phyloP scores from a whole-genome alignment of 2,888 invertebrate genomes.

The Caenorhabditis afra region DNA sequence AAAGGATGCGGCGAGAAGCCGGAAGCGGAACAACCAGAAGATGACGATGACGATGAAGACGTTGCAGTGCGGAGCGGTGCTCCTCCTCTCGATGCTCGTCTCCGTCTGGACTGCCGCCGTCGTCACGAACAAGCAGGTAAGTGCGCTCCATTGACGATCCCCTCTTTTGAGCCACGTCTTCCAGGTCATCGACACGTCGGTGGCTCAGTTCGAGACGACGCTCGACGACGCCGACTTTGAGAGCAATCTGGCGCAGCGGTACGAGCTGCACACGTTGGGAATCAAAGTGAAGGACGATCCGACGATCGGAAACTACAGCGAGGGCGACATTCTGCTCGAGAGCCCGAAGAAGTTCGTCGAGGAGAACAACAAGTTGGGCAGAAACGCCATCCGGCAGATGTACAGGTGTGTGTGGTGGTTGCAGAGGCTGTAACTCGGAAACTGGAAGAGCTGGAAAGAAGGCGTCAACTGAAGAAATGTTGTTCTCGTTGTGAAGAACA shows the following conservation, averaged over 20 bases:
- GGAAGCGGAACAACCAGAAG: background rate
- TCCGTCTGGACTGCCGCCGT: conserved; percentile 23
- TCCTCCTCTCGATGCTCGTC: conserved; percentile 4
- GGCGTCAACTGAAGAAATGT: too few relatives aligned
- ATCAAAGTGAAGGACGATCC: conserved; percentile 77
- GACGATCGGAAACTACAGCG: conserved; percentile 75
- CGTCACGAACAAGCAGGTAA: conserved; percentile 31
- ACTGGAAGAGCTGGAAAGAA: too few relatives aligned
- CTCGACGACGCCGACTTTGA: conserved; percentile 64
- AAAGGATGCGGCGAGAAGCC: conserved; percentile 19
- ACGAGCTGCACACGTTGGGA: conserved; percentile 54
- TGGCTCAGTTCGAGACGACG: conserved; percentile 58
- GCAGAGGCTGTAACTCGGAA: too few relatives aligned
- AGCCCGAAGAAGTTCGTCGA: conserved; percentile 69
- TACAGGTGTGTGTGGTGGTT: conserved; percentile 65
- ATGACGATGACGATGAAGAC: background rate
- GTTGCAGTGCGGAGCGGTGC: too few relatives aligned
- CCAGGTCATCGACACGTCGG: conserved; percentile 59
- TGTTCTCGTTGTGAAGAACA: too few relatives aligned
- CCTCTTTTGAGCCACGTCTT: too few relatives aligned
- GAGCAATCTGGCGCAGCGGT: conserved; percentile 43
- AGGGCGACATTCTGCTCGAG: conserved; percentile 75
- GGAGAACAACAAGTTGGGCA: conserved; percentile 71
- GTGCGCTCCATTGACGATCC: background rate
- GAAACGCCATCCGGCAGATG: conserved; percentile 77